Percentiles rank a stretch among this genome's conserved stretches.
phyloP scores from a whole-genome alignment of 2,113 vertebrate species.

The Cavia porcellus region DNA sequence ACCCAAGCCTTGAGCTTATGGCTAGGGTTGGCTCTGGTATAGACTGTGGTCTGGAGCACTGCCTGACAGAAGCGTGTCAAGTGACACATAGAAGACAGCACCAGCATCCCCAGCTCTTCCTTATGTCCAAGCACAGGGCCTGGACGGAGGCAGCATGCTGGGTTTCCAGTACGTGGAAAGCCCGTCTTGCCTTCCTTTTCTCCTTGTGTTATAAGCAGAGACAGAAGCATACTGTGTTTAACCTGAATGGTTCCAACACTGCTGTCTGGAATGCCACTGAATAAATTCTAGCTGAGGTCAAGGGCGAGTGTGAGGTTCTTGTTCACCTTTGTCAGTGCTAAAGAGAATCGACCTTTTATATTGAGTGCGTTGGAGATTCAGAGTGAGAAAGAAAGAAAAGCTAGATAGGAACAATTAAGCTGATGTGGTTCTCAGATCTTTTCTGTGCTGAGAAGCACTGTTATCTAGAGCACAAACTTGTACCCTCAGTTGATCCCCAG shows the following conservation, averaged over 20 bases:
- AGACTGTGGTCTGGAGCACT: neutral
- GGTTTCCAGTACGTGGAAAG: rapidly evolving
- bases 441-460: neutral
- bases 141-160: too few species aligned
- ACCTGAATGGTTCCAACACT: neutral
- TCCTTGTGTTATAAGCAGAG: neutral
- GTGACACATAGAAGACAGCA: neutral
- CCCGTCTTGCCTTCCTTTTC: neutral
- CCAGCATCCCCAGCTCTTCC: neutral
- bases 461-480: neutral
- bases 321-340: neutral
- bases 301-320: neutral
- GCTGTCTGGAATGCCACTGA: neutral
- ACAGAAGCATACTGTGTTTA: neutral
- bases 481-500: neutral
- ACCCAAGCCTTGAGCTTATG: neutral
- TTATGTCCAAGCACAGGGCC: neutral
- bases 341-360: neutral
- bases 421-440: neutral
- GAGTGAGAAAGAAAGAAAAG: neutral
- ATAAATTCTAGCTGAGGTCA: neutral
- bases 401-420: neutral
- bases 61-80: rapidly evolving
- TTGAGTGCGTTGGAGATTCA: neutral
- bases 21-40: neutral